Evolutionary conservation across 2,888 invertebrate genomes (phyloP).

Genomic region (Eurytoma adleriae): DNA sequence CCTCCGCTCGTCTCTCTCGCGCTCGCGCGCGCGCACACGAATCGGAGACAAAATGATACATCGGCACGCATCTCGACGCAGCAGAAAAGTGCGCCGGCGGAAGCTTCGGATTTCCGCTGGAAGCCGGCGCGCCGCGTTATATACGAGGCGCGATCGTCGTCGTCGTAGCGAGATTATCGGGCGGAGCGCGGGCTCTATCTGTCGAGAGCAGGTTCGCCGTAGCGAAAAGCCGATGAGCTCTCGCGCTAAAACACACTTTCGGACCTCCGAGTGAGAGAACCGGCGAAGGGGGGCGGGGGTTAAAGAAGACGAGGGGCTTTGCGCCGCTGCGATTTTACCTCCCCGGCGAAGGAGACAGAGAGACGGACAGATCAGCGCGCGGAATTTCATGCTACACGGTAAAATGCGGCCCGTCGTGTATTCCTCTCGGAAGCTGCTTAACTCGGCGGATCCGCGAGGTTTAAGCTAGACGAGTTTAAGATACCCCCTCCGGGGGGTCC

Average conservation of each 20-base stretch:
- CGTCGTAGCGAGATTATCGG: constrained; percentile 38
- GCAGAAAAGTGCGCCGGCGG: background rate
- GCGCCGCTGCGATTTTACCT: constrained; percentile 39
- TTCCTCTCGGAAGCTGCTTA: constrained; percentile 64
- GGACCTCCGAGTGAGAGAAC: background rate
- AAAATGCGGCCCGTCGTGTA: constrained; percentile 58
- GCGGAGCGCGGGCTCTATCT: constrained; percentile 14
- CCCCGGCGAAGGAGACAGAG: constrained; percentile 45
- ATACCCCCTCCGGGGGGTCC: constrained; percentile 21
- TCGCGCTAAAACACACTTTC: background rate
- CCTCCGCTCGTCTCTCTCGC: background rate
- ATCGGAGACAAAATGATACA: constrained; percentile 39
- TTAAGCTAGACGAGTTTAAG: constrained; percentile 62
- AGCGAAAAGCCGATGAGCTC: constrained; percentile 58
- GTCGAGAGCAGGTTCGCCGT: constrained; percentile 38
- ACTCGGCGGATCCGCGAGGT: constrained; percentile 60
- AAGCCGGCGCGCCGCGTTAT: background rate
- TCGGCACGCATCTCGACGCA: constrained; percentile 1
- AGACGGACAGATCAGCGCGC: background rate
- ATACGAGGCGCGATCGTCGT: constrained; percentile 1
- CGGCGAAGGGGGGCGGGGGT: too few species aligned
- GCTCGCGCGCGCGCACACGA: too few species aligned
- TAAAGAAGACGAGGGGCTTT: constrained; percentile 4
- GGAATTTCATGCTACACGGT: constrained; percentile 60
- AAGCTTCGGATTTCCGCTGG: constrained; percentile 32